Conservation (phyloP, 2,113 vertebrate genomes). For the Tragelaphus scriptus region DNA sequence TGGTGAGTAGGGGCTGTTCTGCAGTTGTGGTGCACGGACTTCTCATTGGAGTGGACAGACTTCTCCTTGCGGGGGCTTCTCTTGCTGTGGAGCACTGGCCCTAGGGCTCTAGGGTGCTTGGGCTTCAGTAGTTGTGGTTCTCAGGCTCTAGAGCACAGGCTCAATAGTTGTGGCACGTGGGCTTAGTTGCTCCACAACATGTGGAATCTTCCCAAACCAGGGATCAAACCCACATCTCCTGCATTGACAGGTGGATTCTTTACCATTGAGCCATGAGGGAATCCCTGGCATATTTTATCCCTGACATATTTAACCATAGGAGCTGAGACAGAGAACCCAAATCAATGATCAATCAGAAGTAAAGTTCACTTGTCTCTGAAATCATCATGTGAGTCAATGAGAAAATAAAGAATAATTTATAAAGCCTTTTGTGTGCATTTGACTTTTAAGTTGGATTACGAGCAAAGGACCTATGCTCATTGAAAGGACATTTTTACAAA, state of each 20-base stretch:
- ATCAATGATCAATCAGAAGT: neutral
- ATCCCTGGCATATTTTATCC: neutral
- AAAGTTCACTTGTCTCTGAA: neutral
- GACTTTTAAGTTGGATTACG: neutral
- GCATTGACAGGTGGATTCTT: neutral
- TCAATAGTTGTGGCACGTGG: neutral
- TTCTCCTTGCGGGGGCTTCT: neutral
- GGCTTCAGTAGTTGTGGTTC: neutral
- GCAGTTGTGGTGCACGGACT: neutral
- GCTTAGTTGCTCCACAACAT: neutral
- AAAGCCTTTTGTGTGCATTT: neutral
- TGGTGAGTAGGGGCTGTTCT: rapidly evolving
- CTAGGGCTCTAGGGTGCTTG: neutral
- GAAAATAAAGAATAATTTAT: neutral
- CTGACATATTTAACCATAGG: neutral
- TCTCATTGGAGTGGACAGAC: rapidly evolving
- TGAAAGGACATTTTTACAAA: neutral
- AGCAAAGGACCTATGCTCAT: neutral
- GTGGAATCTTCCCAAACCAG: neutral
- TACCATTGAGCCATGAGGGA: neutral
- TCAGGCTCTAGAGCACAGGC: neutral
- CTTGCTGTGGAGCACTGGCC: neutral
- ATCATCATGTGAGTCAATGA: neutral
- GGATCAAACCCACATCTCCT: neutral
- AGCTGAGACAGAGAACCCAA: neutral